Evolutionary conservation across 1,140 invertebrate genomes (phyloP).

Genomic region (Acyrthosiphon pisum): DNA sequence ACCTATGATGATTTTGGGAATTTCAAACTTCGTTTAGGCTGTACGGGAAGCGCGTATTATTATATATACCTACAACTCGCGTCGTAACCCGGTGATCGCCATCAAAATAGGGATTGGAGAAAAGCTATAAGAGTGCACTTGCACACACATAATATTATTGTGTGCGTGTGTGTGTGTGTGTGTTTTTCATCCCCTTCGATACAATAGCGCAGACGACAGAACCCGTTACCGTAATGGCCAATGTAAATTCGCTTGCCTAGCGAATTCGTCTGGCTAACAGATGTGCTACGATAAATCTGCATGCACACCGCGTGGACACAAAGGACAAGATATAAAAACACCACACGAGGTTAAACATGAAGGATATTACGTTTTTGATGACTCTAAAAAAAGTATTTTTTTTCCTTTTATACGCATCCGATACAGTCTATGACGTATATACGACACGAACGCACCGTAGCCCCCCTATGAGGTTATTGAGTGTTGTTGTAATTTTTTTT

Average conservation of each 20-base stretch:
- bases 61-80: too few relatives aligned
- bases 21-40: too few relatives aligned
- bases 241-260: constrained; percentile 20
- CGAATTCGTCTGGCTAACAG: constrained; percentile 18
- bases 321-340: not conserved
- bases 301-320: not conserved
- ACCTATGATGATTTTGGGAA: too few relatives aligned
- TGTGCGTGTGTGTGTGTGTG: too few relatives aligned
- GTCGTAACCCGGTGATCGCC: too few relatives aligned
- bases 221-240: constrained; percentile 34
- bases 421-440: too few relatives aligned
- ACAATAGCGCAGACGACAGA: not conserved
- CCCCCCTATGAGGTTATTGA: not conserved
- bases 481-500: not conserved
- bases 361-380: constrained; percentile 34
- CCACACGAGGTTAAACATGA: constrained; percentile 6
- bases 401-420: not conserved
- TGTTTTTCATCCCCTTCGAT: not conserved
- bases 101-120: too few relatives aligned
- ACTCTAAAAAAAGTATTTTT: not conserved
- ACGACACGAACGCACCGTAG: too few relatives aligned
- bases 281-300: constrained; percentile 28
- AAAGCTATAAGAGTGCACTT: too few relatives aligned
- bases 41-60: too few relatives aligned
- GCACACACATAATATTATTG: too few relatives aligned